Evolutionary conservation across 2,888 invertebrate species (phyloP).

Genomic region (Halictus quadricinctus): DNA sequence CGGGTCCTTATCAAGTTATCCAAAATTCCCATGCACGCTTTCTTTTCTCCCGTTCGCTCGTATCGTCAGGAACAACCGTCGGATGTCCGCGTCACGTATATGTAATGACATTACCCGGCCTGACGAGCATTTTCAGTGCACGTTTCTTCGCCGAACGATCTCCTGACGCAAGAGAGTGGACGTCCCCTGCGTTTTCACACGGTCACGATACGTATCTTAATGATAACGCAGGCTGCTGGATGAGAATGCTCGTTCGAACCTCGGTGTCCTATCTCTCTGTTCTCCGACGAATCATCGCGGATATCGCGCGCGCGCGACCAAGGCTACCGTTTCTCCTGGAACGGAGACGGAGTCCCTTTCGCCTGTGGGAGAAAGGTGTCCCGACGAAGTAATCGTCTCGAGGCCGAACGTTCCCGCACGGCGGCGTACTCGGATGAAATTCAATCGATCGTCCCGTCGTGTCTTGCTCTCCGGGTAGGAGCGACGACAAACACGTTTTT

Average conservation of each 20-base stretch:
- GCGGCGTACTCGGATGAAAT: background rate
- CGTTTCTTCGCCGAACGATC: slow-evolving; percentile 60
- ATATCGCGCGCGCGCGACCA: background rate
- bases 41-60: slow-evolving; percentile 3
- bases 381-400: slow-evolving; percentile 8
- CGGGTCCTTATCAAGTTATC: slow-evolving; percentile 70
- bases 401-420: background rate
- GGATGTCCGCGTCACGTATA: slow-evolving; percentile 62
- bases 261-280: background rate
- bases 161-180: slow-evolving; percentile 19
- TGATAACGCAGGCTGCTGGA: slow-evolving; percentile 38
- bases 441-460: background rate
- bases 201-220: slow-evolving; percentile 69
- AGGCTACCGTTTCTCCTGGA: background rate
- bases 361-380: background rate
- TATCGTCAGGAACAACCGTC: slow-evolving; percentile 47
- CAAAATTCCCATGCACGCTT: slow-evolving; percentile 67
- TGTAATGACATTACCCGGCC: slow-evolving; percentile 64
- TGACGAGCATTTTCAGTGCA: slow-evolving; percentile 65
- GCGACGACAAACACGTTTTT: slow-evolving; percentile 26
- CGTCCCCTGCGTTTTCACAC: slow-evolving; percentile 67
- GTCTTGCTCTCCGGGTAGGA: background rate
- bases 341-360: background rate
- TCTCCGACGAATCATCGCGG: background rate
- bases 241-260: slow-evolving; percentile 18